phyloP scores from a whole-genome alignment of 2,113 vertebrate genomes.

The Galeopterus variegatus region DNA sequence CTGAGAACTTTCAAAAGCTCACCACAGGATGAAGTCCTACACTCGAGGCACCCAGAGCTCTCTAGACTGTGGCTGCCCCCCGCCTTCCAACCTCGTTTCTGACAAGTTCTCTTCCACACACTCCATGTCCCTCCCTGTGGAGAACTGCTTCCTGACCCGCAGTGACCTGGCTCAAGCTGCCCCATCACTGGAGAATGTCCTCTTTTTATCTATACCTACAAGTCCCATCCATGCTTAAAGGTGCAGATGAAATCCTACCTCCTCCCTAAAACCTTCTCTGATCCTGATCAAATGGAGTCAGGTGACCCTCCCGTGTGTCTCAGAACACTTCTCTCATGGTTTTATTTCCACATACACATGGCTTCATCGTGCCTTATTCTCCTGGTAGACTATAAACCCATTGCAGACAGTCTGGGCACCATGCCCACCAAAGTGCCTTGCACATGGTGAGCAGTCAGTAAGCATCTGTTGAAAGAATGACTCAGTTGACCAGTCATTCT shows the following conservation, averaged over 20 bases:
- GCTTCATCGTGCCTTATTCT: neutral
- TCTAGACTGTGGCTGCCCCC: too few species aligned
- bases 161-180: neutral
- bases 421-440: neutral
- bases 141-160: neutral
- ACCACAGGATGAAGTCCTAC: neutral
- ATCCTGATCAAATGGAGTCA: neutral
- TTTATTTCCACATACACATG: neutral
- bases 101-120: neutral
- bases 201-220: neutral
- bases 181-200: rapidly evolving
- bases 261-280: neutral
- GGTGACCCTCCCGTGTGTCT: rapidly evolving
- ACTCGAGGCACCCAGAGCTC: neutral
- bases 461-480: neutral
- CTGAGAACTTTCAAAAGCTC: neutral
- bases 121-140: too few species aligned
- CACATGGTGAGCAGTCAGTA: too few species aligned
- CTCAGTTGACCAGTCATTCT: neutral
- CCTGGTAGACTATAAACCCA: neutral
- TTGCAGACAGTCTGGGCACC: neutral
- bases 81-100: neutral
- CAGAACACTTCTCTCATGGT: neutral
- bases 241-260: neutral
- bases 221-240: neutral